A percentile compares a stretch with the other conserved stretches of the same genome.
Conservation (phyloP, 1,140 invertebrate genomes). For the Nasonia giraulti region DNA sequence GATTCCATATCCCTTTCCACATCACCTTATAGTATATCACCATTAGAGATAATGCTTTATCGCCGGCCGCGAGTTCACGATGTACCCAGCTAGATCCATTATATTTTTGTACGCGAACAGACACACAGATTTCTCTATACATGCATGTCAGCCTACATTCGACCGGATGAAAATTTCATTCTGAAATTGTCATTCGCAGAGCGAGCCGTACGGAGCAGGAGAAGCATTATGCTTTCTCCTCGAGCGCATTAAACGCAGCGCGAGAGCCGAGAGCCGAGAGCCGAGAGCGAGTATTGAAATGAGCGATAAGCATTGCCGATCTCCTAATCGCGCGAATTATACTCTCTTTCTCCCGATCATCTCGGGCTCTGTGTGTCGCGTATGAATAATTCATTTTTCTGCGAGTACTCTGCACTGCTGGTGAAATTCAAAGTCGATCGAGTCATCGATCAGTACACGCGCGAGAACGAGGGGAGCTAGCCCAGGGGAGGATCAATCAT, state of each 20-base stretch:
- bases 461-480: too few relatives aligned
- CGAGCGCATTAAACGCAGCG: background rate
- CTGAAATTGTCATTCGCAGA: background rate
- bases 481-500: slow-evolving; percentile 32
- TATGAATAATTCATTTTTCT: slow-evolving; percentile 21
- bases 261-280: background rate
- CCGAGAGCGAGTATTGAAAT: background rate
- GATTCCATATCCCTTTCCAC: background rate
- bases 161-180: background rate
- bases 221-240: background rate
- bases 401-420: background rate
- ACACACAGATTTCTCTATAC: background rate
- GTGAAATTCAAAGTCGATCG: slow-evolving; percentile 13
- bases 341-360: background rate
- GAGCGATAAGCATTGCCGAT: background rate
- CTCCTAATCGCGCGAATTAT: background rate
- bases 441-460: slow-evolving; percentile 22
- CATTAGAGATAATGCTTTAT: background rate
- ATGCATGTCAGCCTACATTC: background rate
- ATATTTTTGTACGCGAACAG: background rate
- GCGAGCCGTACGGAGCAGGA: too few relatives aligned
- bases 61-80: background rate
- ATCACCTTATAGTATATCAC: background rate
- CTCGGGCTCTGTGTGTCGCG: background rate
- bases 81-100: background rate